Evolutionary conservation across 1,140 invertebrate genomes (phyloP).

Genomic region (Laupala kohalensis): DNA sequence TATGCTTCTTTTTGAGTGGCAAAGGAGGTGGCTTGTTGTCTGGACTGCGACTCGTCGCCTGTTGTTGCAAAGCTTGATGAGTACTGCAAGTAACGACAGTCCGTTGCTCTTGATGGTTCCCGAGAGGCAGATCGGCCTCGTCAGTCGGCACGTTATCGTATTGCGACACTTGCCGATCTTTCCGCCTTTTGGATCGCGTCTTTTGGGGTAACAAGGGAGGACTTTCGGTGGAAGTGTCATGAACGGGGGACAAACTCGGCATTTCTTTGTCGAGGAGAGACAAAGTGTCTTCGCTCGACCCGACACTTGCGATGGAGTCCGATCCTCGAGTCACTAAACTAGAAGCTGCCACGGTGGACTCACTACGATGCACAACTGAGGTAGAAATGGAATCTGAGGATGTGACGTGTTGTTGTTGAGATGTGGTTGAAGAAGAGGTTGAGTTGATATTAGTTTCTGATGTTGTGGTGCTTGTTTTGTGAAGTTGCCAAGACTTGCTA

Average conservation of each 20-base stretch:
- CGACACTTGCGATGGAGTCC: background rate
- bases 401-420: background rate
- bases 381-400: background rate
- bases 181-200: conserved; percentile 33
- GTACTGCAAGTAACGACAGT: conserved; percentile 7
- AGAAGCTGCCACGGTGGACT: background rate
- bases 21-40: conserved; percentile 67
- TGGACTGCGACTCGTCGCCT: conserved; percentile 19
- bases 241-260: background rate
- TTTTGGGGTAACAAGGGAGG: conserved; percentile 56
- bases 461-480: background rate
- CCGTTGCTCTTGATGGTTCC: background rate
- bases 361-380: background rate
- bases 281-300: background rate
- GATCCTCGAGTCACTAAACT: background rate
- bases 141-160: conserved; percentile 54
- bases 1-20: conserved; percentile 82
- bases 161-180: conserved; percentile 50
- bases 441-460: background rate
- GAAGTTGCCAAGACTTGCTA: conserved; percentile 2
- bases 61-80: background rate
- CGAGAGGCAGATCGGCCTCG: background rate
- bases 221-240: background rate
- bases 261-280: background rate
- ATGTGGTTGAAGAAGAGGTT: background rate